These are phyloP conservation scores for Bucorvus abyssinicus DNA, from an alignment of 2,797 vertebrate genomes.

Conservation along the genomic window DNA sequence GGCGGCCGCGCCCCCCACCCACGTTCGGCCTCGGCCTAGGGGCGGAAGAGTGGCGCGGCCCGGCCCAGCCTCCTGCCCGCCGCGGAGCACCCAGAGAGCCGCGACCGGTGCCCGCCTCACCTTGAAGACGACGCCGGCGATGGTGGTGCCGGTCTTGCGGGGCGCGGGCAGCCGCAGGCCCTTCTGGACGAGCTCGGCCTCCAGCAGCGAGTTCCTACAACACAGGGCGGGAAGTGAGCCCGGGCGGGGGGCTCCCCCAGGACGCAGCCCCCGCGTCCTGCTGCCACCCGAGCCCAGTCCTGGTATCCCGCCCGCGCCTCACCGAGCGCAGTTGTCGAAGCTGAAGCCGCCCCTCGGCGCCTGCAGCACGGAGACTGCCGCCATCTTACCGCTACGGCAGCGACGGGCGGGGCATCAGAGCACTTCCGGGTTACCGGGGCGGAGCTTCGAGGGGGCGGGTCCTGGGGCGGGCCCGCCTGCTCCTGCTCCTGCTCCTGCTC, in stretches of 20 bases:
- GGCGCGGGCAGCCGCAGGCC: slow-evolving; percentile 83
- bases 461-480: no score
- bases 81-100: no score
- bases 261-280: neutral
- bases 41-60: neutral
- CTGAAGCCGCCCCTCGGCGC: slow-evolving; percentile 81
- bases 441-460: neutral
- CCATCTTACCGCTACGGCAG: slow-evolving; percentile 76
- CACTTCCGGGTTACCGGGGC: neutral
- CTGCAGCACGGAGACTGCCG: slow-evolving; percentile 75
- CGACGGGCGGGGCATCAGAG: neutral
- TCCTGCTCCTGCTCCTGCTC: no score
- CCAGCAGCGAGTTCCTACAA: slow-evolving; percentile 85
- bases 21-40: no score
- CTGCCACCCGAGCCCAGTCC: fast-evolving
- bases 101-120: slow-evolving; percentile 63
- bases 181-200: slow-evolving; percentile 79
- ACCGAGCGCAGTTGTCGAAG: slow-evolving; percentile 92
- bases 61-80: neutral
- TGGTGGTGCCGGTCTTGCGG: slow-evolving; percentile 98
- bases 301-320: neutral
- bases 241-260: fast-evolving
- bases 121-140: slow-evolving; percentile 92
- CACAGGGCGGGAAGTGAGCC: neutral
- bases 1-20: neutral